Percentiles rank a stretch among this genome's conserved stretches.
These are phyloP conservation scores for Arrhamphus sclerolepis DNA, from an alignment of 2,797 vertebrate genomes.

Conservation along the genomic window DNA sequence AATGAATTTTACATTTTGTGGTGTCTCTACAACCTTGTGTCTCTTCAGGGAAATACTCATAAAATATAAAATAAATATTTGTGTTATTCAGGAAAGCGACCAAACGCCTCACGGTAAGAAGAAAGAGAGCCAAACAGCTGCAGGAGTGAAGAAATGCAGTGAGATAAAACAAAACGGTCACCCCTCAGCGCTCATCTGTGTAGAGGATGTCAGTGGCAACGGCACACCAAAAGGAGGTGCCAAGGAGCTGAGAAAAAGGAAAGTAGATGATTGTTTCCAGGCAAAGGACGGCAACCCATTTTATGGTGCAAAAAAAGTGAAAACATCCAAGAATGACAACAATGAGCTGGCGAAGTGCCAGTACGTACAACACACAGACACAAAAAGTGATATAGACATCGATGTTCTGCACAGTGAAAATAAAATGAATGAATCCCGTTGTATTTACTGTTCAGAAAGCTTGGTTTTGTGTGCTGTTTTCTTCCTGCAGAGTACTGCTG, in stretches of 20 bases:
- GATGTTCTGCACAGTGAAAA: no score
- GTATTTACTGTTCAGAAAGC: neutral
- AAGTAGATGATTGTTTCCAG: slow-evolving; percentile 80
- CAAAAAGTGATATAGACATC: neutral
- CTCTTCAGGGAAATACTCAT: no score
- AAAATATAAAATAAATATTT: no score
- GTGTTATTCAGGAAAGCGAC: slow-evolving; percentile 87
- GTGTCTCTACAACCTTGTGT: slow-evolving; percentile 4
- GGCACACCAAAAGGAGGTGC: slow-evolving; percentile 82
- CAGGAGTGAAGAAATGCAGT: slow-evolving; percentile 82
- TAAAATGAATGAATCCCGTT: no score
- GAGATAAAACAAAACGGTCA: slow-evolving; percentile 87
- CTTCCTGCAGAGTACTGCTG: slow-evolving; percentile 84
- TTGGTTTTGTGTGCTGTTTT: slow-evolving; percentile 42
- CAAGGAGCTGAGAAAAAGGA: slow-evolving; percentile 85
- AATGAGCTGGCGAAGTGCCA: slow-evolving; percentile 85
- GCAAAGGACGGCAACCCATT: slow-evolving; percentile 82
- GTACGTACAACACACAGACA: slow-evolving; percentile 77
- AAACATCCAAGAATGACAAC: slow-evolving; percentile 84
- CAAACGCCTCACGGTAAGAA: slow-evolving; percentile 87
- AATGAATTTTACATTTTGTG: slow-evolving; percentile 1
- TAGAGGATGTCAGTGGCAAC: slow-evolving; percentile 86
- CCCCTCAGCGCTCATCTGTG: slow-evolving; percentile 83
- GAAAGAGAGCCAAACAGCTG: slow-evolving; percentile 87
- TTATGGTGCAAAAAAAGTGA: slow-evolving; percentile 85